Conservation (phyloP, 2,113 vertebrate genomes). For the Catharus fuscescens region DNA sequence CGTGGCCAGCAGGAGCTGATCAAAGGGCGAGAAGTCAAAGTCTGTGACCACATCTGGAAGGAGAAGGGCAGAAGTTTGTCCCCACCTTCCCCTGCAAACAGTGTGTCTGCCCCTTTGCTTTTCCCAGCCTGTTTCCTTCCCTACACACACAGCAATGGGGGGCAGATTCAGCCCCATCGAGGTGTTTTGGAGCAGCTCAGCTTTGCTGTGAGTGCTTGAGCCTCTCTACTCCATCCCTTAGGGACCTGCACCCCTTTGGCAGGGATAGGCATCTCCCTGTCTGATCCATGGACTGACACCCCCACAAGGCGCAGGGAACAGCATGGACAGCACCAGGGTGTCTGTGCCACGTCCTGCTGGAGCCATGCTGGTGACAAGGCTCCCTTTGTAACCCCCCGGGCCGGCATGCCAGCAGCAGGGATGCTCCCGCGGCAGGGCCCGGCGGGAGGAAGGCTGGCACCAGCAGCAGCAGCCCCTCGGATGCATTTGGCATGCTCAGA, state of each 20-base stretch:
- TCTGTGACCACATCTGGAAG: slow-evolving; percentile 88
- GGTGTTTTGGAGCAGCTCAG: not conserved
- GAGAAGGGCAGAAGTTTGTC: not conserved
- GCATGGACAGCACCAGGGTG: not conserved
- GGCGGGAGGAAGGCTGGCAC: not conserved
- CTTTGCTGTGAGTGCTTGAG: not conserved
- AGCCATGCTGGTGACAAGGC: not conserved
- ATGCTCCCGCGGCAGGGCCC: not conserved
- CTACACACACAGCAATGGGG: not conserved
- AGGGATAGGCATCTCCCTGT: fast-evolving
- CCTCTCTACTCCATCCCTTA: fast-evolving
- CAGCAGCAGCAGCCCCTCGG: not conserved
- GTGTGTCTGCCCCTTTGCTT: fast-evolving
- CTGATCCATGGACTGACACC: not conserved
- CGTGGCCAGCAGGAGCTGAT: slow-evolving; percentile 88
- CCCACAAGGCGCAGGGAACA: not conserved
- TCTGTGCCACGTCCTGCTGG: not conserved
- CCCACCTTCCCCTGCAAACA: not conserved
- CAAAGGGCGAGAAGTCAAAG: slow-evolving; percentile 94
- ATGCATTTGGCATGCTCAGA: not conserved
- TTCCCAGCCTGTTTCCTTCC: not conserved
- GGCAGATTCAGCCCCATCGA: not conserved
- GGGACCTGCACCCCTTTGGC: not conserved
- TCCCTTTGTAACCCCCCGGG: not conserved
- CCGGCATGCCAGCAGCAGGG: fast-evolving